Base-by-base conservation (phyloP, 2,888 invertebrate genomes). In the Oscheius sp. region DNA sequence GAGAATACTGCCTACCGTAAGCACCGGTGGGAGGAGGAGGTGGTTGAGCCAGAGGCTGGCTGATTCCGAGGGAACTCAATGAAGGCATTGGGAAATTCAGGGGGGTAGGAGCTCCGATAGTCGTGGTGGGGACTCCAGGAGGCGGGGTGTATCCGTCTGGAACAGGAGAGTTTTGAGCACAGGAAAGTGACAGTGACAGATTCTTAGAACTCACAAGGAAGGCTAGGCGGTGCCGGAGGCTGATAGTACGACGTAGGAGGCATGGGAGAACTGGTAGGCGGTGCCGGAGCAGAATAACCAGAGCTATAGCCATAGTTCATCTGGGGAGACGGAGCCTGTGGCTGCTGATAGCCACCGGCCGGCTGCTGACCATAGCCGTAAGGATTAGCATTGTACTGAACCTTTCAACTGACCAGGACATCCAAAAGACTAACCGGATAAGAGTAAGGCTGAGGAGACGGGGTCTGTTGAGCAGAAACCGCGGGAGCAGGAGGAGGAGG, bases 71-170 rank as follows among this genome's bases (percentile, higher is more conserved):
- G 78, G 89, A 83, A 77, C 88, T 78, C 80, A 90, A 78, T 78
- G 90, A 71, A 68, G 90, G 87, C 87, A 85, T 84, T 71, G 89
- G 86, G 79, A 85, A 80, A 78, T 86, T 79, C 78, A 88, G 75
- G 76, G 85, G 74, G 53, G 82, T 58, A 65, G 82, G 83, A 68
- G 68, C 63, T 75, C 75, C 58, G 75, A 78, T 58, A 73, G 76
- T 10, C n/a, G 63, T 63, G 70, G 74, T 73, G 63, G 48, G 74
- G 58, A 65, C n/a, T 10, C 21, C 1, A 53, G 57, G 37, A 42
- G 42, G 32, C 32, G 51, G 32, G 11, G 51, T 35, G 35, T 47
- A 63, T n/a, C 63, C 63, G 48, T 63, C 63, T 63, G 32, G 48
- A 21, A 42, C 21, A 21, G 21, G 21, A 21, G 21, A 21, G 21